phyloP scores from a whole-genome alignment of 2,888 invertebrate genomes.

The Nyleta sp. region DNA sequence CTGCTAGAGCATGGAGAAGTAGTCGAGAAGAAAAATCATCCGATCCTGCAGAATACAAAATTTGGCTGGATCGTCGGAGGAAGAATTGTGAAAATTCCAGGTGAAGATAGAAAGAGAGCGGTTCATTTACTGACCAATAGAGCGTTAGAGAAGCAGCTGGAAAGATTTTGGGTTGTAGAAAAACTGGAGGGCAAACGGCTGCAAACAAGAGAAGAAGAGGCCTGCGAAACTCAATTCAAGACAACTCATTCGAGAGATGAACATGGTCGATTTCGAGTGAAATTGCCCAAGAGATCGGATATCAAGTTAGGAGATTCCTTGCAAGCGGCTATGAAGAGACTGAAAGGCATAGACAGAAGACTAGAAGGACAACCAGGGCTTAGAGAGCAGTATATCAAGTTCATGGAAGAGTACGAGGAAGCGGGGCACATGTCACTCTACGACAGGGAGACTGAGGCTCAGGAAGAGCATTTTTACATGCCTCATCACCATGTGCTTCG shows the following conservation, averaged over 20 bases:
- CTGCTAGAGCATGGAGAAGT: not conserved
- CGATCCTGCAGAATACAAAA: not conserved
- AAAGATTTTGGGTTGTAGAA: constrained; percentile 6
- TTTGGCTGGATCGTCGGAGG: constrained; percentile 38
- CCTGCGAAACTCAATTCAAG: constrained; percentile 43
- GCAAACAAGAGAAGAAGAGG: constrained; percentile 2
- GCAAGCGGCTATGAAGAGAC: not conserved
- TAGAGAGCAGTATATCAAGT: constrained; percentile 35
- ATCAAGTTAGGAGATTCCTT: not conserved
- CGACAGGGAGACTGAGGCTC: not conserved
- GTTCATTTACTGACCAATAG: constrained; percentile 1
- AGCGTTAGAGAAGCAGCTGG: not conserved
- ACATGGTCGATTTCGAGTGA: not conserved
- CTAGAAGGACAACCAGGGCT: not conserved
- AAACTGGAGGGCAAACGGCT: not conserved
- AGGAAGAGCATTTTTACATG: constrained; percentile 19
- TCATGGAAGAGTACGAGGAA: constrained; percentile 51
- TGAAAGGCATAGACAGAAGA: not conserved
- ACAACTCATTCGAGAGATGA: constrained; percentile 9
- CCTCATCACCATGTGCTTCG: constrained; percentile 31
- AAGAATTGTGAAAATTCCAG: not conserved
- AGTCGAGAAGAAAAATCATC: constrained; percentile 7
- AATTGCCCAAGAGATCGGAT: constrained; percentile 1
- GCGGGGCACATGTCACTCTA: constrained; percentile 44
- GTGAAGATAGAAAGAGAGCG: not conserved